Conservation (phyloP, 2,888 invertebrate species). For the Brenthis hecate region DNA sequence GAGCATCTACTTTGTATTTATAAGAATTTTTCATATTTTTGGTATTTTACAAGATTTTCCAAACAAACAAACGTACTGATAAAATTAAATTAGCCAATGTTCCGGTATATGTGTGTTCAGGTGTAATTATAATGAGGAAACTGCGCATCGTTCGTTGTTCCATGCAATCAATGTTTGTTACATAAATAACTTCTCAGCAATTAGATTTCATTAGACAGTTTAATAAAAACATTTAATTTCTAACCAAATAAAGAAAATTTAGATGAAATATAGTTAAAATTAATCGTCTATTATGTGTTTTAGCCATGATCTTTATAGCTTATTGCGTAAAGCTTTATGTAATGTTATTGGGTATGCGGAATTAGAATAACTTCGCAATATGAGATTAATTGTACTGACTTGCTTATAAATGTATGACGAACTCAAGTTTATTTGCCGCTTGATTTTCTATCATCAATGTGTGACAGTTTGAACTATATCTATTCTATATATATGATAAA, state of each 20-base stretch:
- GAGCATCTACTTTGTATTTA: no score
- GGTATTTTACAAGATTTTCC: no score
- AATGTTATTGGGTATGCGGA: slow-evolving; percentile 38
- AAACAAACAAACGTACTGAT: background rate
- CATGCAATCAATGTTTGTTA: slow-evolving; percentile 20
- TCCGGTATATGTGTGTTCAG: background rate
- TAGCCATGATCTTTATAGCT: slow-evolving; percentile 41
- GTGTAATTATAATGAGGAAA: slow-evolving; percentile 7
- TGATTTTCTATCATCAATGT: background rate
- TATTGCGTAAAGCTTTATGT: slow-evolving; percentile 45
- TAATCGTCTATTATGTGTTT: slow-evolving; percentile 30
- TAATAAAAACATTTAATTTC: background rate
- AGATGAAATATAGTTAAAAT: background rate
- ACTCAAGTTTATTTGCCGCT: background rate
- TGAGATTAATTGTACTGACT: slow-evolving; percentile 46
- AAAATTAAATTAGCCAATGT: background rate
- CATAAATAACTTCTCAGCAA: slow-evolving; percentile 21
- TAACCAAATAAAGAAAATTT: background rate
- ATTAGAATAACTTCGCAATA: slow-evolving; percentile 48
- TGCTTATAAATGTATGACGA: background rate
- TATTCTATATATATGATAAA: no score
- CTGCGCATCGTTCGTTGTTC: slow-evolving; percentile 18
- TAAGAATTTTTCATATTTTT: no score
- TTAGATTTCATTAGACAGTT: slow-evolving; percentile 12
- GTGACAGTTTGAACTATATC: background rate